These are phyloP conservation scores for Bunonema sp. DNA, from an alignment of 2,888 invertebrate species.

Conservation along the genomic window DNA sequence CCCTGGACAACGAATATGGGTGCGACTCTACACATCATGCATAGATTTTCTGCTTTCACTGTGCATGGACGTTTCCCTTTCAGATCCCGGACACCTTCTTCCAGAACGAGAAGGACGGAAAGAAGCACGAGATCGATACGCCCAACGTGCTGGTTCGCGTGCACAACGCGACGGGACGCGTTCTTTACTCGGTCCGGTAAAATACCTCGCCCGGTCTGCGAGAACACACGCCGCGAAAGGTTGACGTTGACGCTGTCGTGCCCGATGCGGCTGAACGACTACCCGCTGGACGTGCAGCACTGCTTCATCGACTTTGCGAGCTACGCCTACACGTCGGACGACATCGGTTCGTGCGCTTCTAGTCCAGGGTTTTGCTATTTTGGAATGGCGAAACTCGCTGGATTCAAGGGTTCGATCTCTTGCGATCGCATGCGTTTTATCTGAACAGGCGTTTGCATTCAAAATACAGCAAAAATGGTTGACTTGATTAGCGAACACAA, in stretches of 20 bases:
- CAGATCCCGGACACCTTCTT: conserved; percentile 32
- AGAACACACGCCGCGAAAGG: conserved; percentile 48
- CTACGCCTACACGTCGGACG: conserved; percentile 91
- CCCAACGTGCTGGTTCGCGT: conserved; percentile 78
- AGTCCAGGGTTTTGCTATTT: neutral
- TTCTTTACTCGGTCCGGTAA: conserved; percentile 81
- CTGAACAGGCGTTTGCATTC: neutral
- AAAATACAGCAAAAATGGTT: neutral
- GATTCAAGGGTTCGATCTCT: too few species aligned
- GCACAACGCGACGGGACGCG: conserved; percentile 65
- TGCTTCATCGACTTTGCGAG: conserved; percentile 87
- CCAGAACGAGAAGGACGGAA: conserved; percentile 81
- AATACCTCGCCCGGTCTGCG: neutral
- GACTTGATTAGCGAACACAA: neutral
- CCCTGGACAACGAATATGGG: conserved; percentile 21
- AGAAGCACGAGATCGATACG: conserved; percentile 50
- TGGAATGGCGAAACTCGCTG: neutral
- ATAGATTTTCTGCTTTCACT: neutral
- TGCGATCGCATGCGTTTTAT: neutral
- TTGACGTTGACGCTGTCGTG: conserved; percentile 84
- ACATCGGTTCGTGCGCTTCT: conserved; percentile 55
- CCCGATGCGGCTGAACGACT: conserved; percentile 68
- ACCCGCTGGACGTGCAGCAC: conserved; percentile 64
- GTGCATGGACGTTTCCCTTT: neutral
- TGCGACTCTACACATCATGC: neutral